A percentile compares a stretch with the other conserved stretches of the same genome.
Conservation (phyloP, 2,797 vertebrate species). For the Gymnodraco acuticeps region DNA sequence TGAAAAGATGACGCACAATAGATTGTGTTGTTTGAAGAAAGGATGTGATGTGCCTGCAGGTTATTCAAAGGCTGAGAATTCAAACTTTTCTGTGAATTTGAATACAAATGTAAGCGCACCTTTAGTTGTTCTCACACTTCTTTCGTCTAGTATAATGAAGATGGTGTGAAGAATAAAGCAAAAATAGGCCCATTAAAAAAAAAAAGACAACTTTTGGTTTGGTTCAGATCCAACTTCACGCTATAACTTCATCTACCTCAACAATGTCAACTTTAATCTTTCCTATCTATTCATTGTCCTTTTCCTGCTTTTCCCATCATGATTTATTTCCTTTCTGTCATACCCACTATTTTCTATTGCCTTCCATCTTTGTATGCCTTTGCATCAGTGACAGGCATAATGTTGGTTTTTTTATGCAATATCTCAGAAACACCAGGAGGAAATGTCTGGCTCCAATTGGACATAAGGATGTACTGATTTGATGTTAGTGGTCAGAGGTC, state of each 20-base stretch:
- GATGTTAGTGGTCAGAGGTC: no score
- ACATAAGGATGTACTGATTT: no score
- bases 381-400: no score
- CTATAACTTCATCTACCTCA: conserved; percentile 10
- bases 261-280: background rate
- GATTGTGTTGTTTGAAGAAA: background rate
- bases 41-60: background rate
- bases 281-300: background rate
- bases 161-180: background rate
- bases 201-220: background rate
- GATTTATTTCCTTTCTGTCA: background rate
- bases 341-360: background rate
- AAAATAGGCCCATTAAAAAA: background rate
- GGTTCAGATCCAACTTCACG: conserved; percentile 4
- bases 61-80: background rate
- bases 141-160: background rate
- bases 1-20: background rate
- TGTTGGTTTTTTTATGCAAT: no score
- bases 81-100: background rate
- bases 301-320: background rate
- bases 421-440: no score
- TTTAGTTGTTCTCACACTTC: background rate
- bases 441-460: no score
- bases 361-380: background rate
- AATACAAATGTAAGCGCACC: background rate